These are phyloP conservation scores for Ferdinandea cuprea DNA, from an alignment of 2,888 invertebrate species.

Conservation along the genomic window DNA sequence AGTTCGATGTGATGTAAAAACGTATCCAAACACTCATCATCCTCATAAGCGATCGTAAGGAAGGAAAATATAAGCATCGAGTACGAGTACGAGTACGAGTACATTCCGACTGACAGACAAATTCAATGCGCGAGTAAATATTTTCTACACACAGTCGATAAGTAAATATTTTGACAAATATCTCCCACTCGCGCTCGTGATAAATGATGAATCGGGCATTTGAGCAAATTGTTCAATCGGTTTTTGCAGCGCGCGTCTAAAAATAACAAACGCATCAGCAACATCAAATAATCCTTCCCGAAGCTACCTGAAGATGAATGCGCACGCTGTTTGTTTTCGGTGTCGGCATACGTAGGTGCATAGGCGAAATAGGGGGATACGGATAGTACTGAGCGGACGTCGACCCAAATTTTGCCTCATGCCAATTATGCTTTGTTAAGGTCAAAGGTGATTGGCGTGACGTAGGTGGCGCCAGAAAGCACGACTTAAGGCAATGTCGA, in stretches of 20 bases:
- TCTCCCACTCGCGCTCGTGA: conserved; percentile 68
- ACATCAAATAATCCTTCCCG: conserved; percentile 53
- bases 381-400: not conserved
- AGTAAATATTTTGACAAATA: conserved; percentile 75
- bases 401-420: conserved; percentile 25
- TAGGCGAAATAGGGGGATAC: not conserved
- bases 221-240: conserved; percentile 73
- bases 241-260: conserved; percentile 58
- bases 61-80: conserved; percentile 58
- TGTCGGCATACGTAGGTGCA: too few species aligned
- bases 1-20: conserved; percentile 61
- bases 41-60: conserved; percentile 69
- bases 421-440: conserved; percentile 19
- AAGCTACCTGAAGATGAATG: conserved; percentile 61
- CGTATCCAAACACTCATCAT: conserved; percentile 73
- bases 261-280: conserved; percentile 65
- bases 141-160: conserved; percentile 71
- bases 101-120: conserved; percentile 70
- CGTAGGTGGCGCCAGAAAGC: conserved; percentile 18
- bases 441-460: conserved; percentile 28
- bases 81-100: conserved; percentile 59
- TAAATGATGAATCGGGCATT: conserved; percentile 72
- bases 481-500: not conserved
- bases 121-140: conserved; percentile 69
- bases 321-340: conserved; percentile 25